These are phyloP conservation scores for Myrmecobius fasciatus DNA, from an alignment of 2,113 vertebrate species.

Conservation along the genomic window DNA sequence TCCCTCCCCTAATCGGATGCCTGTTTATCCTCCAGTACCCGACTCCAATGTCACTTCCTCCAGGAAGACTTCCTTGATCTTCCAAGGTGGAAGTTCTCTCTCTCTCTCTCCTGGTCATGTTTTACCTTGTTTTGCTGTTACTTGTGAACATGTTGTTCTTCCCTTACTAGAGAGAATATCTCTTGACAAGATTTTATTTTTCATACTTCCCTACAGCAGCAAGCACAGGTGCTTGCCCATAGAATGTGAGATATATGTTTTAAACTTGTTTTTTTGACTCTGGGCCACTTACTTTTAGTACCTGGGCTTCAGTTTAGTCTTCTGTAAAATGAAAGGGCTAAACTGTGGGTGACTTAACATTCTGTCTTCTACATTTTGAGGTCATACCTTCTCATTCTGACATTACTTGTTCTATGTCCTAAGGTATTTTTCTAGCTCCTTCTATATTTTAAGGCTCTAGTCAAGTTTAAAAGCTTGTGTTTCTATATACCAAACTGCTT, in stretches of 20 bases:
- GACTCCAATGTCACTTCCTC: neutral
- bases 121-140: neutral
- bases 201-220: neutral
- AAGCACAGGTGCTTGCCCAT: neutral
- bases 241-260: neutral
- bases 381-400: neutral
- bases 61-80: neutral
- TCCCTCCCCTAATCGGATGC: neutral
- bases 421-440: neutral
- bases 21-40: neutral
- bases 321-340: neutral
- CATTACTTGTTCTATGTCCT: neutral
- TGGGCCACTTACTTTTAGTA: neutral
- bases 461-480: neutral
- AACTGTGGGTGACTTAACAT: neutral
- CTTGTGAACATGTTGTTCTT: neutral
- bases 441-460: neutral
- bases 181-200: neutral
- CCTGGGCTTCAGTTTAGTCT: neutral
- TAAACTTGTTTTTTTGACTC: neutral
- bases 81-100: neutral
- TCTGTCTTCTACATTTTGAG: neutral
- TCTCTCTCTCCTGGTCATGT: neutral
- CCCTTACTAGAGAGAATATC: neutral
- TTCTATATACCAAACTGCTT: neutral